Evolutionary conservation across 2,888 invertebrate species (phyloP).

Genomic region (Tolmerus cingulatus): DNA sequence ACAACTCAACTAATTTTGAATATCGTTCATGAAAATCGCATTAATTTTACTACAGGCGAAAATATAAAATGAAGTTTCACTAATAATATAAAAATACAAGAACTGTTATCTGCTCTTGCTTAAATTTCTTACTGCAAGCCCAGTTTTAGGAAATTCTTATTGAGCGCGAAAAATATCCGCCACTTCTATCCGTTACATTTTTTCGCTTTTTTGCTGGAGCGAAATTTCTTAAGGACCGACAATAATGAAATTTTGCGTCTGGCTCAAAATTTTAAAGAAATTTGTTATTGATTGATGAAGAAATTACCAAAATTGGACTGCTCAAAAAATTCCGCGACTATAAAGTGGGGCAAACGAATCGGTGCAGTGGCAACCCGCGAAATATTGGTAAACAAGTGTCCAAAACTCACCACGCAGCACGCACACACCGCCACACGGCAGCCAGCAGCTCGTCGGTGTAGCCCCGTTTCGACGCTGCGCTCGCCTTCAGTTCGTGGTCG

Average conservation of each 20-base stretch:
- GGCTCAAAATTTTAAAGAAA: not conserved
- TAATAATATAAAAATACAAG: no score
- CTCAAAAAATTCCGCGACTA: not conserved
- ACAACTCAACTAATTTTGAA: no score
- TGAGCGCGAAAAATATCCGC: no score
- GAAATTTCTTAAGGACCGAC: not conserved
- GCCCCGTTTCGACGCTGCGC: not conserved
- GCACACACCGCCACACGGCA: not conserved
- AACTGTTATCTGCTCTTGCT: no score
- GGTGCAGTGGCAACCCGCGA: not conserved
- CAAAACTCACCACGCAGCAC: not conserved
- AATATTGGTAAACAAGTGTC: not conserved
- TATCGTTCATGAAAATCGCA: no score
- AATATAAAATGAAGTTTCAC: no score
- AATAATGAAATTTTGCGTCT: no score
- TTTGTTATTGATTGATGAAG: not conserved
- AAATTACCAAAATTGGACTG: not conserved
- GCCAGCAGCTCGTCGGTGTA: not conserved
- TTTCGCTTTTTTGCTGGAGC: no score
- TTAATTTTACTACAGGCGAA: no score
- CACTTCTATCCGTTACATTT: no score
- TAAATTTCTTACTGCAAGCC: no score
- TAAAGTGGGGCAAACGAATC: not conserved
- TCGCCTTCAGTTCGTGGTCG: slow-evolving; percentile 23
- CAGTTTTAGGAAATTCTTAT: no score